Percentiles rank a stretch among this genome's conserved stretches.
Conservation (phyloP, 2,797 vertebrate genomes). For the Hylomyscus alleni region DNA sequence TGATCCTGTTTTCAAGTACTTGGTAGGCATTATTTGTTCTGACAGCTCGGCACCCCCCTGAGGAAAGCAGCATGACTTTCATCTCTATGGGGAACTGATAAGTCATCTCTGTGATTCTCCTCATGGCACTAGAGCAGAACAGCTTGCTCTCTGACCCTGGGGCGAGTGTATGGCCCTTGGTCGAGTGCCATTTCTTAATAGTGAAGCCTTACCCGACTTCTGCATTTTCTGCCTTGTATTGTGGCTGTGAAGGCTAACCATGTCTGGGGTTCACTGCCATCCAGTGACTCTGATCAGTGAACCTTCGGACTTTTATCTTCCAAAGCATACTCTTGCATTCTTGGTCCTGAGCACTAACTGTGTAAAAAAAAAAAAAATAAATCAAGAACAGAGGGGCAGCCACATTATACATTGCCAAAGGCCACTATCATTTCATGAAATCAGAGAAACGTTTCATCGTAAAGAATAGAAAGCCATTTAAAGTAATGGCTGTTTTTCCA, state of each 20-base stretch:
- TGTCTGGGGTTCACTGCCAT: background rate
- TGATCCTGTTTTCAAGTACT: background rate
- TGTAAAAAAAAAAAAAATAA: background rate
- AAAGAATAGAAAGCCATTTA: background rate
- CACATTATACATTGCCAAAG: background rate
- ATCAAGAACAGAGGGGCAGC: background rate
- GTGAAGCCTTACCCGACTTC: background rate
- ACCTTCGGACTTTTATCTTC: background rate
- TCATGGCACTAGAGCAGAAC: background rate
- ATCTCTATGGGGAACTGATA: background rate
- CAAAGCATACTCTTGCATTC: background rate
- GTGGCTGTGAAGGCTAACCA: background rate
- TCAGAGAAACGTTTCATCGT: background rate
- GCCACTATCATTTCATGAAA: slow-evolving; percentile 32
- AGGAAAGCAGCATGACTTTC: background rate
- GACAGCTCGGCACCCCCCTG: background rate
- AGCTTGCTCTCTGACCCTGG: background rate
- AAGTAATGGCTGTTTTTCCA: background rate
- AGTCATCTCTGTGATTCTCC: background rate
- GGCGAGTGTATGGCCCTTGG: accelerated
- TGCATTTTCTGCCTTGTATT: no score
- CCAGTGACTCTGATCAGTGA: background rate
- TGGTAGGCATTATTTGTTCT: background rate
- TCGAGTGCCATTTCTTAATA: background rate
- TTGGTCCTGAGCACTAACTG: accelerated